Evolutionary conservation across 2,888 invertebrate genomes (phyloP).

Genomic region (Macrophya alboannulata): DNA sequence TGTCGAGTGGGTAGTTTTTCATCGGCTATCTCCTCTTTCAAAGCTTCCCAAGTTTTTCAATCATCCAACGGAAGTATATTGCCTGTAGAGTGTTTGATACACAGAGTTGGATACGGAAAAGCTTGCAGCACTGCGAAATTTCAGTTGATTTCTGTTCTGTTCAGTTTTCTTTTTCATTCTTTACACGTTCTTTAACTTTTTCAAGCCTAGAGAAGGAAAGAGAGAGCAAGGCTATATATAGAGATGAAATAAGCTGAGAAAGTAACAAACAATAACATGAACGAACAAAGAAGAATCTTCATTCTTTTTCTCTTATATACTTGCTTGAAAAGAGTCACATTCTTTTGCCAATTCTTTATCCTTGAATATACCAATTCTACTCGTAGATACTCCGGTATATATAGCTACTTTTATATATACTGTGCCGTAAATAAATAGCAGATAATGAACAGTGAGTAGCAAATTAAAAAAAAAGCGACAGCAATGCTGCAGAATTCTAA

Average conservation of each 20-base stretch:
- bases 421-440: neutral
- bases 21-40: slow-evolving; percentile 4
- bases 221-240: neutral
- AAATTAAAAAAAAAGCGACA: slow-evolving; percentile 5
- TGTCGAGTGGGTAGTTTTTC: neutral
- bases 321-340: neutral
- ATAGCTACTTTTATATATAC: neutral
- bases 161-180: neutral
- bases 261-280: neutral
- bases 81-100: slow-evolving; percentile 13
- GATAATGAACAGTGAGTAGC: slow-evolving; percentile 8
- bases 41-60: slow-evolving; percentile 26
- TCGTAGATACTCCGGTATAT: neutral
- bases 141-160: neutral
- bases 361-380: neutral
- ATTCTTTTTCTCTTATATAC: slow-evolving; percentile 9
- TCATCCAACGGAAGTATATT: slow-evolving; percentile 20
- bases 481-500: neutral
- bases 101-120: slow-evolving; percentile 4
- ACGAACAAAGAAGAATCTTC: neutral
- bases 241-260: slow-evolving; percentile 2
- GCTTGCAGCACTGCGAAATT: neutral
- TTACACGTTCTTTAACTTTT: neutral
- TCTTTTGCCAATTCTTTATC: neutral
- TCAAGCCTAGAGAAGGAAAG: neutral